Base-by-base conservation (phyloP, 2,797 vertebrate genomes). In the Eupleurogrammus muticus region DNA sequence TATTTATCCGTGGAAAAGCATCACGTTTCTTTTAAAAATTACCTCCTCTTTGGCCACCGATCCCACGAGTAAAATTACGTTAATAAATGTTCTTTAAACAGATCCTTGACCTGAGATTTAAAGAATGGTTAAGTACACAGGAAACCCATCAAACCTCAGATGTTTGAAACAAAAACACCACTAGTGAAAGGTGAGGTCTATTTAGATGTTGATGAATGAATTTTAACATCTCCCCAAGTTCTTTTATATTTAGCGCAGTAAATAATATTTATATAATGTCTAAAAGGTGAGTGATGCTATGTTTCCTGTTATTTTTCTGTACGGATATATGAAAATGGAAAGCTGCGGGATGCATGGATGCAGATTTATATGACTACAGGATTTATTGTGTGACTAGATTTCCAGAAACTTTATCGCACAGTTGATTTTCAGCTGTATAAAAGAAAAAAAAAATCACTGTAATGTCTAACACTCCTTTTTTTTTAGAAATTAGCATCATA, bases 1-100 rank as follows among this genome's bases (percentile, higher is more conserved):
- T 85, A 87, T 85, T 90, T 87, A 77, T 84, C 77, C 47, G 73
- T 63, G 75, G 70, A 77, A 82, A 80, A 82, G 62, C 47, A 38
- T 77, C 77, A 66, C 71, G 46, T 81, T 79, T 86, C 81, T 83
- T 84, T 70, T 77, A 82, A 81, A 56, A 84, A 81, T 78, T 2
- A 73, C 73, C 83, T 87, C 75, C 73, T 77, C 72, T 77, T 40
- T 62, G 73, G 70, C 58, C 50, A 24, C 59, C 46, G 61, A 82
- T 84, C 81, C 78, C 83, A 63, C 20, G 61, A 85, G 81, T 56
- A 51, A 78, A 87, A 77, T 67, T 51, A 70, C 70, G 42, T 67
- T 66, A 63, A 68, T 52, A 83, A 75, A 21, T 71, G 66, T 56
- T 79, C 78, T 75, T 86, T 78, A 78, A 87, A 88, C 73, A 65